A percentile compares a stretch with the other conserved stretches of the same genome.
Evolutionary conservation across 2,113 vertebrate genomes (phyloP).

Genomic region (Atherinomorus stipes): DNA sequence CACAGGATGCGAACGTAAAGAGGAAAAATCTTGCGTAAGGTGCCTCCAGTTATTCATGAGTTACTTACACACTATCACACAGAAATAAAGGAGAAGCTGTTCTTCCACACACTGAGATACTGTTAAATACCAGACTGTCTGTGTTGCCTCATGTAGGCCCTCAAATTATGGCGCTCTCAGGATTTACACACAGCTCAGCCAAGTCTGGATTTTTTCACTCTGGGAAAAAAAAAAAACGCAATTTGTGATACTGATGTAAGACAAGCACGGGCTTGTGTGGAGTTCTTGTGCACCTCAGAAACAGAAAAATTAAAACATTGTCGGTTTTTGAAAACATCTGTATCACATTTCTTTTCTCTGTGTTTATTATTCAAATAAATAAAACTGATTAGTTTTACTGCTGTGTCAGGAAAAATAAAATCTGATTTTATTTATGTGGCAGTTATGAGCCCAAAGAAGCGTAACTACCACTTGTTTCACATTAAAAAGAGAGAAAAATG

Average conservation of each 20-base stretch:
- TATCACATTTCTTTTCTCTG: constrained; percentile 21
- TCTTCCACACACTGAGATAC: constrained; percentile 46
- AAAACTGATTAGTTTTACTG: constrained; percentile 2
- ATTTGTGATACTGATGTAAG: constrained; percentile 47
- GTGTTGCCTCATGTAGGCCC: constrained; percentile 46
- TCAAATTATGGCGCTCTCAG: constrained; percentile 51
- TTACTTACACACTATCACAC: constrained; percentile 5
- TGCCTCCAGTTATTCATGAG: constrained; percentile 31
- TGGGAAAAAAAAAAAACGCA: constrained; percentile 42
- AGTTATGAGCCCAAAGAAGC: background rate
- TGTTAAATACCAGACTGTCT: constrained; percentile 54
- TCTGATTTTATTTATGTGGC: background rate
- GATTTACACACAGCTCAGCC: constrained; percentile 44
- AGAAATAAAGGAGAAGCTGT: constrained; percentile 52
- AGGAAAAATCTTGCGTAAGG: constrained; percentile 8
- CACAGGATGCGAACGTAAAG: constrained; percentile 29
- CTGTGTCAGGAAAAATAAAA: constrained; percentile 19
- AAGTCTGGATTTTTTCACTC: constrained; percentile 31
- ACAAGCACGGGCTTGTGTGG: constrained; percentile 61
- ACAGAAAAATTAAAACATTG: constrained; percentile 15
- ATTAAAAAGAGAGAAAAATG: background rate
- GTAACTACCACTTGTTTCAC: background rate
- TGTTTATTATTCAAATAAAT: constrained; percentile 6
- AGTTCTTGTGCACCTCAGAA: constrained; percentile 10
- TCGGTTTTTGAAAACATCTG: constrained; percentile 11